Base-by-base conservation (phyloP, 2,888 invertebrate genomes). In the Dastarcus helophoroides region DNA sequence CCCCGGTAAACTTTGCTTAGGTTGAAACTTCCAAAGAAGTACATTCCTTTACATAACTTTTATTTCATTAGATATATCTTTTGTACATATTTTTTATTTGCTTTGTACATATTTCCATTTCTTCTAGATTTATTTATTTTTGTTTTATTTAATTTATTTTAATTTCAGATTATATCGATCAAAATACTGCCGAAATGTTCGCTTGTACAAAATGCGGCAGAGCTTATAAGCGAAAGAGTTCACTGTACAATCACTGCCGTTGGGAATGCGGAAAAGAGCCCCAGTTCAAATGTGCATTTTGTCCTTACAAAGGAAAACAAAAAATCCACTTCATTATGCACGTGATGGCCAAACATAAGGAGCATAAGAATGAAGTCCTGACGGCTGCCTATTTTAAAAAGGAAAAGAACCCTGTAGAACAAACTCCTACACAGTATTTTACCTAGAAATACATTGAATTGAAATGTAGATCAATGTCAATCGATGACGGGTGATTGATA, bases 151-250 rank as follows among this genome's bases (percentile, higher is more conserved):
- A 8, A 4, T 16, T 37, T 32, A 21, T 10, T 31, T 21, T 10
- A 35, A 14, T 36, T 33, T 30, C 33, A 27, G 29, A 26, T 23
- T 14, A 26, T 14, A 26, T 21, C 16, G 32, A 36, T 33, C 35
- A 38, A 29, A n/a, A n/a, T n/a, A 31, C 47, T 50, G 22, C 48
- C 48, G 48, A 47, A 32, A 47, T 44, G 39, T 45, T 51, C 35
- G 32, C 38, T 39, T 78, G 78, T 60, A 67, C 67, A 42, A 66
- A 65, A 41, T 84, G 84, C 55, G 77, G 78, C 34, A 82, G 81
- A 61, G 71, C 72, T 36, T 85, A 84, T 66, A 73, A 74, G 56
- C 73, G 73, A 57, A 77, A 76, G 51, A 74, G 76, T 38, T 77
- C 76, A 12, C 60, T 79, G 34, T 76, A 72, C 33, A 42, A 42